A percentile compares a stretch with the other conserved stretches of the same genome.
Conservation (phyloP, 1,140 invertebrate species). For the Agrilus planipennis region DNA sequence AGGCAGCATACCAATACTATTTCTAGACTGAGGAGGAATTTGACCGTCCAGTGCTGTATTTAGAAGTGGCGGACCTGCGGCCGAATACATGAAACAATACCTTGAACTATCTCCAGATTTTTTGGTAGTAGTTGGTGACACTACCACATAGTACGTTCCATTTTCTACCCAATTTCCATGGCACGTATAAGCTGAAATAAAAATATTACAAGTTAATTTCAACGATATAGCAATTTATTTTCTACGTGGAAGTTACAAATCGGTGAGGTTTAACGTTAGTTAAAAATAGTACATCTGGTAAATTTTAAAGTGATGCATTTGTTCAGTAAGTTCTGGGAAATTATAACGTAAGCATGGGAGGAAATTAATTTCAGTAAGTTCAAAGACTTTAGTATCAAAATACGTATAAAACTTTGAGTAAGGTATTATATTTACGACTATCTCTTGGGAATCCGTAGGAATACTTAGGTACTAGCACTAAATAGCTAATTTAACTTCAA, state of each 20-base stretch:
- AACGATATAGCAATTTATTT: not conserved
- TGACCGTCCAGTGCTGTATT: no score
- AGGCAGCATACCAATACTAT: constrained; percentile 22
- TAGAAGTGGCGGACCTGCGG: constrained; percentile 22
- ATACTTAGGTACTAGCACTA: no score
- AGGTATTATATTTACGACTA: no score
- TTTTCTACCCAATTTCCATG: constrained; percentile 57
- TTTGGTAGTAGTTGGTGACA: constrained; percentile 36
- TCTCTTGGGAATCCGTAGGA: no score
- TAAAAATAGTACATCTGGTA: no score
- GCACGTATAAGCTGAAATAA: constrained; percentile 46
- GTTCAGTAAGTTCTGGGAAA: not conserved
- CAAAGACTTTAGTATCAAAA: no score
- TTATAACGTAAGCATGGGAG: not conserved
- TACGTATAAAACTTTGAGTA: no score
- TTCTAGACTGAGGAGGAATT: constrained; percentile 14
- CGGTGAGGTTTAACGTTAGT: no score
- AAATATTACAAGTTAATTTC: constrained; percentile 5
- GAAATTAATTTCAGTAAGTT: not conserved
- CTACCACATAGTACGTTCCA: constrained; percentile 51
- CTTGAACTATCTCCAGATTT: constrained; percentile 31
- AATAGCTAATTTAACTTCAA: no score
- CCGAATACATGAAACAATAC: constrained; percentile 41
- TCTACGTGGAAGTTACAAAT: not conserved
- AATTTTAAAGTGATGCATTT: not conserved